These are phyloP conservation scores for Drosophila lacertosa DNA, from an alignment of 1,140 invertebrate genomes.

Conservation along the genomic window DNA sequence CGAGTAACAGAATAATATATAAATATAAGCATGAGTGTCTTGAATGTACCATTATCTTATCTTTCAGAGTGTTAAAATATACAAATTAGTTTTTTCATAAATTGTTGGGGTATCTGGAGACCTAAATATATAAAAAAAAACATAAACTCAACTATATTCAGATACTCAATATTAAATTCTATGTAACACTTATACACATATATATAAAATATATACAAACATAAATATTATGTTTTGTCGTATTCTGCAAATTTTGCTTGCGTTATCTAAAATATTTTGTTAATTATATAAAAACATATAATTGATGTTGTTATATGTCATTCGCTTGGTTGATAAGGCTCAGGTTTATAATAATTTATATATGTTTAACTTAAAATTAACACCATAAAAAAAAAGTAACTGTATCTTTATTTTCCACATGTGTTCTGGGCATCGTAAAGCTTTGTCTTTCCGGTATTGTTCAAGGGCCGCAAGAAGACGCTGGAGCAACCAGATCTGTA, in stretches of 20 bases:
- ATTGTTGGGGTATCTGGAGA: slow-evolving; percentile 9
- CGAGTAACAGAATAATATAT: background rate
- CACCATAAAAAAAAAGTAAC: background rate
- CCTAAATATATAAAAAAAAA: background rate
- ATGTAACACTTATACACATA: too few species aligned
- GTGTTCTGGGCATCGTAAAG: slow-evolving; percentile 56
- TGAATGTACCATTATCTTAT: slow-evolving; percentile 30
- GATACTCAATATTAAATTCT: background rate
- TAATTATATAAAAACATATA: too few species aligned
- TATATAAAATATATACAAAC: too few species aligned
- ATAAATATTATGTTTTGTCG: too few species aligned
- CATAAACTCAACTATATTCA: background rate
- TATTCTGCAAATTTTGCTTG: too few species aligned
- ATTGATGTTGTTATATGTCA: background rate
- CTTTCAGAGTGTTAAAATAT: slow-evolving; percentile 13
- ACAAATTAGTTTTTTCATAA: slow-evolving; percentile 9
- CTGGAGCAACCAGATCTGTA: slow-evolving; percentile 86
- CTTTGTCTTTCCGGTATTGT: slow-evolving; percentile 84
- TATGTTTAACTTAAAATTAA: background rate
- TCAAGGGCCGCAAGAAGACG: slow-evolving; percentile 85
- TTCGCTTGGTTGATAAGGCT: background rate
- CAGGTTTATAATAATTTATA: background rate
- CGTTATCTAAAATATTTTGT: too few species aligned
- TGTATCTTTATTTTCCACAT: slow-evolving; percentile 16
- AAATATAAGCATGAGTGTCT: background rate